These are phyloP conservation scores for Cheilosia soror DNA, from an alignment of 2,888 invertebrate species.

Conservation along the genomic window DNA sequence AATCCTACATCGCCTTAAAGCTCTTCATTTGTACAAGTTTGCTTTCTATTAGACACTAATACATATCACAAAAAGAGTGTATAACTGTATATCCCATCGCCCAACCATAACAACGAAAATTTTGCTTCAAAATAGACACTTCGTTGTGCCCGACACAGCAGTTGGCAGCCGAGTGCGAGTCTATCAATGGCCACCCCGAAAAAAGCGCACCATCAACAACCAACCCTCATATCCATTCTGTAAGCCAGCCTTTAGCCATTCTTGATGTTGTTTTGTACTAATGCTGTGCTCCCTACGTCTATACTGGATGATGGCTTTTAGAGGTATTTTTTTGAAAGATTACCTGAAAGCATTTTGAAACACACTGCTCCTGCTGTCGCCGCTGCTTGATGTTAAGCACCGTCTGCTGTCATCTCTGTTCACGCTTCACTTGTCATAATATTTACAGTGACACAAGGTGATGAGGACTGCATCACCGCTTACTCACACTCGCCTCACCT, in stretches of 20 bases:
- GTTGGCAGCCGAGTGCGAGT: slow-evolving; percentile 21
- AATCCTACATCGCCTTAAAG: slow-evolving; percentile 11
- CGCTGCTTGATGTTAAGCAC: slow-evolving; percentile 30
- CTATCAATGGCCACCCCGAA: slow-evolving; percentile 42
- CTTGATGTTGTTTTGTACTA: slow-evolving; percentile 51
- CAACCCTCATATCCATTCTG: slow-evolving; percentile 30
- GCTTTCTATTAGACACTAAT: slow-evolving; percentile 24
- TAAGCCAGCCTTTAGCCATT: slow-evolving; percentile 40
- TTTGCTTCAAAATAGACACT: slow-evolving; percentile 61
- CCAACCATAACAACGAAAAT: slow-evolving; percentile 53
- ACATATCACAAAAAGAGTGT: slow-evolving; percentile 10
- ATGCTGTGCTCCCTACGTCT: slow-evolving; percentile 35
- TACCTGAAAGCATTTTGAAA: slow-evolving; percentile 63
- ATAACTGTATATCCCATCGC: slow-evolving; percentile 29
- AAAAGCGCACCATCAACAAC: slow-evolving; percentile 12
- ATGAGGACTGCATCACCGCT: slow-evolving; percentile 40
- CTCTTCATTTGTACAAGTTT: neutral
- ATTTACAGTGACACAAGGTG: slow-evolving; percentile 63
- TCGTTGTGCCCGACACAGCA: neutral
- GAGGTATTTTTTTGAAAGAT: slow-evolving; percentile 58
- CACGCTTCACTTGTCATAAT: slow-evolving; percentile 66
- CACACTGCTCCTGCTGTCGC: slow-evolving; percentile 20
- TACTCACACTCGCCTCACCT: slow-evolving; percentile 13
- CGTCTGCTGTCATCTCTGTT: slow-evolving; percentile 48
- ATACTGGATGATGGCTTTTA: slow-evolving; percentile 32